Evolutionary conservation across 2,113 vertebrate species (phyloP).

Genomic region (Himantopus leucocephalus): DNA sequence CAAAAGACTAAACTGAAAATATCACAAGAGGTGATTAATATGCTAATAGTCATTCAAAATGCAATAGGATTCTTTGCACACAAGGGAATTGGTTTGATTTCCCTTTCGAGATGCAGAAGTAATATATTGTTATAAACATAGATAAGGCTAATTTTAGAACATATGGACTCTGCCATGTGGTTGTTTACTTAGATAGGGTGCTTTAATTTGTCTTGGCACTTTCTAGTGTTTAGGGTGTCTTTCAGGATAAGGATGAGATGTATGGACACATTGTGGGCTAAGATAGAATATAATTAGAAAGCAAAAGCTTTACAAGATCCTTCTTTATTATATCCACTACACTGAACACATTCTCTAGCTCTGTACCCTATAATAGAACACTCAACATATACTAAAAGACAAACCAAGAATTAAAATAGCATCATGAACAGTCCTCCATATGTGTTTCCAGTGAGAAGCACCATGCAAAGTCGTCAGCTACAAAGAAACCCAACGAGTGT

Average conservation of each 20-base stretch:
- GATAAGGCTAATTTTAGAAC: slow-evolving; percentile 37
- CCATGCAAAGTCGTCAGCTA: background rate
- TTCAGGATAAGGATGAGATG: slow-evolving; percentile 38
- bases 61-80: background rate
- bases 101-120: background rate
- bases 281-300: slow-evolving; percentile 52
- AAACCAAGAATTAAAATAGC: slow-evolving; percentile 13
- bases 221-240: slow-evolving; percentile 43
- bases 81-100: background rate
- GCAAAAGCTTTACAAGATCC: slow-evolving; percentile 1
- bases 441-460: slow-evolving; percentile 3
- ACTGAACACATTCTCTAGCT: background rate
- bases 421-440: background rate
- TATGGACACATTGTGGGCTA: slow-evolving; percentile 36
- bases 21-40: background rate
- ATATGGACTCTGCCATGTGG: slow-evolving; percentile 33
- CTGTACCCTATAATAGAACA: slow-evolving; percentile 6
- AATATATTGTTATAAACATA: slow-evolving; percentile 39
- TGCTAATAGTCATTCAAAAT: background rate
- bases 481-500: background rate
- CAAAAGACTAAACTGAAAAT: background rate
- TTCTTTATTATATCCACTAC: slow-evolving; percentile 34
- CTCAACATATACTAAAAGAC: background rate
- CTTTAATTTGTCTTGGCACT: slow-evolving; percentile 59
- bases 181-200: slow-evolving; percentile 35